Evolutionary conservation across 2,797 vertebrate species (phyloP), one percentile per base, ranked within the genome.

Genomic region (Diceros bicornis): DNA sequence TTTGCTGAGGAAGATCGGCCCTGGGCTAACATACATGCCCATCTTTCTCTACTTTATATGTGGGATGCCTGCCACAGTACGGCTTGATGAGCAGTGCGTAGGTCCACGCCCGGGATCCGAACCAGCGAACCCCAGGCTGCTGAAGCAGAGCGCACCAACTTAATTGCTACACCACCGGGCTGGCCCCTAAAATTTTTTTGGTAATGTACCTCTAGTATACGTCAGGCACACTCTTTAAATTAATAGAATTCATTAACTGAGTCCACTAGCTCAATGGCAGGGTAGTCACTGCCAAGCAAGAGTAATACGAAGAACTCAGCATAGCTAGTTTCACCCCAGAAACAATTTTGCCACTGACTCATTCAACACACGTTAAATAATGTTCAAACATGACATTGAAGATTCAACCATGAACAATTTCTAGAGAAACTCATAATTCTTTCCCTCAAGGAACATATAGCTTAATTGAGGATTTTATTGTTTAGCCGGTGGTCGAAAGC

Each of bases 231-330:
- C 32, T 17, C 21, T 72, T 20, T 29, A 34, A 17, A 25, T 25
- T 68, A 29, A 34, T 18, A 0, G 1, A 64, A 47, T 25, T 52
- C 37, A 11, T 37, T 4, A 9, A 0, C 27, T 59, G 32, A 9
- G 16, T 37, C 50, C 1, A 6, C 23, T 9, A 2, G n/a, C 4
- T 62, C 14, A 2, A 1, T 1, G 18, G 8, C 34, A 25, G 23
- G 41, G 41, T 7, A n/a, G 6, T 6, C 72, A 1, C 25, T 0
- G 8, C 29, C 59, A 13, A 1, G 27, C 16, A 1, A 25, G 11
- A 10, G 0, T 8, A 32, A 44, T 20, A 4, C 2, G 29, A 47
- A 21, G 17, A 78, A 25, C 12, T 50, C 72, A 21, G 34, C 1
- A 0, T 11, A 34, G 85, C 25, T 11, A 0, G 1, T 13, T 72